Base-by-base conservation (phyloP, 2,888 invertebrate species). In the Cyclophora punctaria region DNA sequence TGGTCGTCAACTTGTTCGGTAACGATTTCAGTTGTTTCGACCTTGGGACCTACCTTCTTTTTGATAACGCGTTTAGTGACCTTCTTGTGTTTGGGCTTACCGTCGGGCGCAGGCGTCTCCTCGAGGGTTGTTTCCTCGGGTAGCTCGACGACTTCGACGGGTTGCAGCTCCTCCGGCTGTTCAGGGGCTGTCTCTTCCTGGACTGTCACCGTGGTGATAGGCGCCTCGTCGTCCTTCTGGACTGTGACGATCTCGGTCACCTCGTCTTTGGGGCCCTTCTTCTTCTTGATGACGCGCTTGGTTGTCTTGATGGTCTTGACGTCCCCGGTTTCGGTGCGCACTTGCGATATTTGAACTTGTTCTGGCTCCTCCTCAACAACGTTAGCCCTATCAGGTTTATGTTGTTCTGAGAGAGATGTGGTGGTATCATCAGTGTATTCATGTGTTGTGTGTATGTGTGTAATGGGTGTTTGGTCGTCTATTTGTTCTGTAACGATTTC, bases 241-340 rank as follows among this genome's bases (percentile, higher is more conserved):
- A 80, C 70, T 7, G 87, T 88, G 3, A 80, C 71, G 37, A 80
- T 81, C 66, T 82, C 83, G 3, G 89, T 85, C 35, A 82, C 69
- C 72, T 53, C 69, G 63, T 51, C 51, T 55, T 53, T 67, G 40
- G 58, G 58, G 2, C 64, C 67, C 46, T 76, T 55, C 47, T 70
- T 60, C 44, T 83, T 83, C 58, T 81, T 90, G 40, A 69, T 62
- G 40, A 66, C 53, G 4, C 64, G 64, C 53, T 59, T 62, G 0
- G 53, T 53, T 2, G 58, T 56, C 68, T 62, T 58, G 4, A 60
- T 47, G 7, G 60, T 59, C 44, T 57, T 56, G 0, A 49, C 52
- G 5, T 54, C 53, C 45, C 67, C 78, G 49, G 57, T 64, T 42
- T 66, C 67, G 7, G 67, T 72, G 33, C 65, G 63, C 1, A 71